A percentile compares a stretch with the other conserved stretches of the same genome.
These are phyloP conservation scores for Emydocephalus ijimae DNA, from an alignment of 2,113 vertebrate species.

Conservation along the genomic window DNA sequence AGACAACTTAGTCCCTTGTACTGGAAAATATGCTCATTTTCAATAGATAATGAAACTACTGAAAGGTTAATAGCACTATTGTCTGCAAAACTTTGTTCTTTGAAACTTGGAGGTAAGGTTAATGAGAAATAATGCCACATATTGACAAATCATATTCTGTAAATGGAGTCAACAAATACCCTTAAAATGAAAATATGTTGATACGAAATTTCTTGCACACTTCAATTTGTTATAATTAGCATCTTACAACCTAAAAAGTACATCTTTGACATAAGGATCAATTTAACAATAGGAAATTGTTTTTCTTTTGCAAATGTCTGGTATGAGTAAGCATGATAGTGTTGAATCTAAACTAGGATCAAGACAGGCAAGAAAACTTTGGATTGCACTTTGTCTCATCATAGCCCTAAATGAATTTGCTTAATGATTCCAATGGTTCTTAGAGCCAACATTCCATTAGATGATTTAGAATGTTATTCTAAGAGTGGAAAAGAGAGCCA, in stretches of 20 bases:
- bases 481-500: background rate
- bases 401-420: too few species aligned
- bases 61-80: conserved; percentile 13
- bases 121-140: background rate
- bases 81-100: conserved; percentile 36
- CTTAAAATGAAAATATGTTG: conserved; percentile 9
- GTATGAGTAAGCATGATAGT: background rate
- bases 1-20: background rate
- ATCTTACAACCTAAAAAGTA: background rate
- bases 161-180: background rate
- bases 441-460: background rate
- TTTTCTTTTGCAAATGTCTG: background rate
- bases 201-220: conserved; percentile 52
- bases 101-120: conserved; percentile 58
- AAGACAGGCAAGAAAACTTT: background rate
- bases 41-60: background rate
- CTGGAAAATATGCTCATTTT: background rate
- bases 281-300: background rate
- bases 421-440: background rate
- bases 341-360: background rate
- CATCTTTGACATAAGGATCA: background rate
- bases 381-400: background rate
- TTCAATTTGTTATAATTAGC: background rate
- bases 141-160: background rate
- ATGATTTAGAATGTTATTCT: background rate